A percentile compares a stretch with the other conserved stretches of the same genome.
phyloP scores from a whole-genome alignment of 2,797 vertebrate genomes.

The Aldrovandia affinis region DNA sequence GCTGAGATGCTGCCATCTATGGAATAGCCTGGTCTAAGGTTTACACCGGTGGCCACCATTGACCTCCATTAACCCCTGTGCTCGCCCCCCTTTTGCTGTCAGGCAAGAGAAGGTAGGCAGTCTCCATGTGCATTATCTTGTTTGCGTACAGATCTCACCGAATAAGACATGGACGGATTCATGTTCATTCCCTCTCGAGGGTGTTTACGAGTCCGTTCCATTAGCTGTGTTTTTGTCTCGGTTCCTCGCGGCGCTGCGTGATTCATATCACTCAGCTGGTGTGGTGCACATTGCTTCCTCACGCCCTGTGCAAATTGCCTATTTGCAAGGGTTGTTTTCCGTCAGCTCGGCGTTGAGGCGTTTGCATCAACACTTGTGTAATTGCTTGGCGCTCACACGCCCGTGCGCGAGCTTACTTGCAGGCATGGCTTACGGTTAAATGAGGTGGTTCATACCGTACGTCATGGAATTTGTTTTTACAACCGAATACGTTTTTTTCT shows the following conservation, averaged over 20 bases:
- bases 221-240: neutral
- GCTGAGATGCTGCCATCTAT: conserved; percentile 42
- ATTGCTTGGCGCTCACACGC: neutral
- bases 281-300: neutral
- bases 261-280: neutral
- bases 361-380: neutral
- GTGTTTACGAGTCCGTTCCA: neutral
- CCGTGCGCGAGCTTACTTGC: neutral
- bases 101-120: conserved; percentile 26
- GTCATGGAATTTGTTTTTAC: neutral
- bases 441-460: neutral
- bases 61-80: conserved; percentile 25
- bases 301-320: neutral
- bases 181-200: neutral
- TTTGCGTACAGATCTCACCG: neutral
- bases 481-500: no score
- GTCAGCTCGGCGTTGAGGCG: neutral
- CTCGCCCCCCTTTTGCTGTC: conserved; percentile 30
- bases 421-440: neutral
- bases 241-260: neutral
- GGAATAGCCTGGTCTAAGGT: neutral
- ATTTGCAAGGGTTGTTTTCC: neutral
- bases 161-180: neutral
- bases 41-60: neutral
- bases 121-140: neutral